phyloP scores from a whole-genome alignment of 2,888 invertebrate genomes.

The Synergus umbraculus region DNA sequence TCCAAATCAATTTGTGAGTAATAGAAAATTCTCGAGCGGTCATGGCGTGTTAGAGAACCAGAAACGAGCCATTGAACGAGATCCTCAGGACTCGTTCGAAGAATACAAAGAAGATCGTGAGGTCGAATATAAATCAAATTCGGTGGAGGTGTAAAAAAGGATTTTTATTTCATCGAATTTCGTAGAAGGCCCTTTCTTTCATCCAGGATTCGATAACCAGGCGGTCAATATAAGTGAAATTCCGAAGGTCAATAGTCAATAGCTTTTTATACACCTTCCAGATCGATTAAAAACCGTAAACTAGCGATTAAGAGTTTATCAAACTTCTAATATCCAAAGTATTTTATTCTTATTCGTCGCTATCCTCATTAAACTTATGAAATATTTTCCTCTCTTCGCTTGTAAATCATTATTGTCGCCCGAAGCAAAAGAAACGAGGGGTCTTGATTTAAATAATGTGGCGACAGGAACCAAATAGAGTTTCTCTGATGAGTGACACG shows the following conservation, averaged over 20 bases:
- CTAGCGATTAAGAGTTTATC: background rate
- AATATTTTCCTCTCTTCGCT: slow-evolving; percentile 7
- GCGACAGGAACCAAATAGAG: background rate
- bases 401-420: slow-evolving; percentile 19
- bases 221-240: slow-evolving; percentile 28
- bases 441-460: background rate
- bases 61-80: slow-evolving; percentile 50
- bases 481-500: slow-evolving; percentile 23
- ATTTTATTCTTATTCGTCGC: too few species aligned
- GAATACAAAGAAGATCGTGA: slow-evolving; percentile 47
- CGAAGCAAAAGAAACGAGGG: background rate
- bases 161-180: slow-evolving; percentile 38
- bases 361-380: background rate
- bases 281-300: slow-evolving; percentile 11
- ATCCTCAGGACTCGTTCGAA: slow-evolving; percentile 47
- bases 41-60: slow-evolving; percentile 50
- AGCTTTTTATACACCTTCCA: slow-evolving; percentile 11
- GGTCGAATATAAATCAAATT: slow-evolving; percentile 51
- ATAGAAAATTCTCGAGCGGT: slow-evolving; percentile 55
- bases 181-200: slow-evolving; percentile 26
- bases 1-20: slow-evolving; percentile 54
- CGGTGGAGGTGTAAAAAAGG: slow-evolving; percentile 39
- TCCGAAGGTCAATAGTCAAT: slow-evolving; percentile 20
- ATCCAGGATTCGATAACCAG: slow-evolving; percentile 16
- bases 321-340: too few species aligned